Percentiles rank a stretch among this genome's conserved stretches.
These are phyloP conservation scores for Xylota segnis DNA, from an alignment of 2,888 invertebrate genomes.

Conservation along the genomic window DNA sequence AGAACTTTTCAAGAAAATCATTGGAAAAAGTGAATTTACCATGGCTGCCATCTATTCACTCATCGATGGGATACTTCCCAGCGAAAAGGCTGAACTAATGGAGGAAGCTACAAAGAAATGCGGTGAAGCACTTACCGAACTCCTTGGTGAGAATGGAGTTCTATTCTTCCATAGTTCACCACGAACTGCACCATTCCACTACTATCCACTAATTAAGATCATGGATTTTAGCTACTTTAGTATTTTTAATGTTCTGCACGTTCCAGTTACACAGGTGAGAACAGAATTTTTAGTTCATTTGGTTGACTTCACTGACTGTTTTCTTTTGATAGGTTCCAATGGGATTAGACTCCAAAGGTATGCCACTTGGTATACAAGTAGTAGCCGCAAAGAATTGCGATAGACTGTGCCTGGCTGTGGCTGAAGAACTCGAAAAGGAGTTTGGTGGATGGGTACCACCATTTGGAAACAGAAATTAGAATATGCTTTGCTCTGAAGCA, in stretches of 20 bases:
- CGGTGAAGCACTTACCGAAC: slow-evolving; percentile 87
- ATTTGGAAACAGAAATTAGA: slow-evolving; percentile 81
- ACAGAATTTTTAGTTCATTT: slow-evolving; percentile 21
- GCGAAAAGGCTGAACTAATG: slow-evolving; percentile 88
- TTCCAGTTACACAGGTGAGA: slow-evolving; percentile 92
- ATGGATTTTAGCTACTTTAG: slow-evolving; percentile 94
- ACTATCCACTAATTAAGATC: slow-evolving; percentile 90
- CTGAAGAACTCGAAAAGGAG: slow-evolving; percentile 92
- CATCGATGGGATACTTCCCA: slow-evolving; percentile 88
- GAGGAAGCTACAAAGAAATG: slow-evolving; percentile 86
- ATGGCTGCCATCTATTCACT: slow-evolving; percentile 89
- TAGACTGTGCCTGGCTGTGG: slow-evolving; percentile 94
- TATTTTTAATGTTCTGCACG: slow-evolving; percentile 92
- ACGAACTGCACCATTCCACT: slow-evolving; percentile 92
- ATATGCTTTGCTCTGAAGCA: background rate
- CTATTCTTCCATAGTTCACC: slow-evolving; percentile 93
- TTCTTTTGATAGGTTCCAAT: slow-evolving; percentile 87
- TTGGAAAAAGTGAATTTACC: slow-evolving; percentile 88
- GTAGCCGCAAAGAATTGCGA: slow-evolving; percentile 93
- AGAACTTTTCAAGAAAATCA: slow-evolving; percentile 87
- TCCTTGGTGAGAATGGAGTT: slow-evolving; percentile 91
- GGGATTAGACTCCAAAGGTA: slow-evolving; percentile 91
- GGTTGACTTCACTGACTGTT: background rate
- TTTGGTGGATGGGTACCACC: slow-evolving; percentile 96
- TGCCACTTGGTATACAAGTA: slow-evolving; percentile 95